Evolutionary conservation across 2,113 vertebrate species (phyloP).

Genomic region (Vidua chalybeata): DNA sequence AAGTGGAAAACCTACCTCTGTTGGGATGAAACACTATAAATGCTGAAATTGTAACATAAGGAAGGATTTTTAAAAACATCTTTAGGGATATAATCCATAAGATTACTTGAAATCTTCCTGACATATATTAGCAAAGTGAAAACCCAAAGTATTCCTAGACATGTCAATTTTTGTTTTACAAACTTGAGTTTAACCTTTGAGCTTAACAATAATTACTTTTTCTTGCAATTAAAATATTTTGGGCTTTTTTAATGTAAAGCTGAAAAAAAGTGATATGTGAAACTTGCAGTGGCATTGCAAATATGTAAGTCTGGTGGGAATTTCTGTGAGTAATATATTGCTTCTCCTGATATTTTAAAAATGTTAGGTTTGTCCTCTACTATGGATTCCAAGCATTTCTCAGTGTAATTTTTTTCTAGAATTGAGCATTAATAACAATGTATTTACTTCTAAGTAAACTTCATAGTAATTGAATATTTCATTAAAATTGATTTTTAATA

Average conservation of each 20-base stretch:
- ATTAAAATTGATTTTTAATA: not conserved
- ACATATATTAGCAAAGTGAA: not conserved
- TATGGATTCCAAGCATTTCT: not conserved
- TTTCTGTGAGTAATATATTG: not conserved
- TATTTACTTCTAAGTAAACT: not conserved
- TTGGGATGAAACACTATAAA: not conserved
- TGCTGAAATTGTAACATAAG: not conserved
- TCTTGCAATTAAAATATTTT: not conserved
- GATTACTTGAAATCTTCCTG: not conserved
- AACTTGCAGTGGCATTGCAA: not conserved
- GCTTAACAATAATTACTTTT: not conserved
- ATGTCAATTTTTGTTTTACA: not conserved
- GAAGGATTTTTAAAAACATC: not conserved
- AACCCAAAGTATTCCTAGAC: not conserved
- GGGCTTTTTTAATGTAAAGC: not conserved
- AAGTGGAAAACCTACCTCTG: not conserved
- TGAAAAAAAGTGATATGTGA: not conserved
- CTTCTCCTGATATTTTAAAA: not conserved
- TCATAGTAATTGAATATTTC: not conserved
- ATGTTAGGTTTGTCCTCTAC: not conserved
- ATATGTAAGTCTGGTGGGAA: not conserved
- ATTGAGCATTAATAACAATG: not conserved
- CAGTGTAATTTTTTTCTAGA: not conserved
- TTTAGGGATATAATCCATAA: not conserved
- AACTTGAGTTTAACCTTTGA: not conserved